A percentile compares a stretch with the other conserved stretches of the same genome.
Conservation (phyloP, 2,888 invertebrate genomes). For the Entomobrya proxima region DNA sequence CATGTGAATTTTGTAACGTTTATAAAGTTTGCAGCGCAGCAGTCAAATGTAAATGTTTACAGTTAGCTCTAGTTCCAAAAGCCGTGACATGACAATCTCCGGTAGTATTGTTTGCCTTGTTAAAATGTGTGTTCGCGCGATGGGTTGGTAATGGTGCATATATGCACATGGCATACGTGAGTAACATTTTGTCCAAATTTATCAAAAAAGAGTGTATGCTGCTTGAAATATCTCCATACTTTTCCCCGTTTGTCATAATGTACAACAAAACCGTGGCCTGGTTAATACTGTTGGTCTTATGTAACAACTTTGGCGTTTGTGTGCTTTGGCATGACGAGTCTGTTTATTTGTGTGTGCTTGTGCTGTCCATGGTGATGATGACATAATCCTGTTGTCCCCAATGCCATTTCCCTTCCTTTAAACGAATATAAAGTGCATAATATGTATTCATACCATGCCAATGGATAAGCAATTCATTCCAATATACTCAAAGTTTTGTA, state of each 20-base stretch:
- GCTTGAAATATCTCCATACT: background rate
- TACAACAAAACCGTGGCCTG: conserved; percentile 56
- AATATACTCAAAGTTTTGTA: no score
- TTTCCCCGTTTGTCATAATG: background rate
- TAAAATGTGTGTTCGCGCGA: background rate
- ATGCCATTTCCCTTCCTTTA: conserved; percentile 60
- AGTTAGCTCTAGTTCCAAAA: conserved; percentile 44
- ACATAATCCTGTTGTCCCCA: conserved; percentile 61
- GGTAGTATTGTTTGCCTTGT: conserved; percentile 38
- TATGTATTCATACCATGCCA: background rate
- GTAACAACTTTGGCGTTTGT: conserved; percentile 42
- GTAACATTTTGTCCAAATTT: background rate
- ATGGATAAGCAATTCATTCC: no score
- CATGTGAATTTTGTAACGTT: background rate
- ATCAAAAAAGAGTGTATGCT: background rate
- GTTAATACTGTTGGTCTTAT: conserved; percentile 55
- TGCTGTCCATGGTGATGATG: conserved; percentile 55
- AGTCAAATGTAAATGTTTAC: conserved; percentile 20
- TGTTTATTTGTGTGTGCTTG: conserved; percentile 1
- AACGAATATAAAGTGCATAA: background rate
- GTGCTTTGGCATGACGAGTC: background rate
- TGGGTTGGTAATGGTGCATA: background rate
- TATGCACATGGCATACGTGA: background rate
- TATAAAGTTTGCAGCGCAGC: background rate
- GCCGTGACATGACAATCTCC: conserved; percentile 46